These are phyloP conservation scores for Drosophila equinoxialis DNA, from an alignment of 1,140 invertebrate species.

Conservation along the genomic window DNA sequence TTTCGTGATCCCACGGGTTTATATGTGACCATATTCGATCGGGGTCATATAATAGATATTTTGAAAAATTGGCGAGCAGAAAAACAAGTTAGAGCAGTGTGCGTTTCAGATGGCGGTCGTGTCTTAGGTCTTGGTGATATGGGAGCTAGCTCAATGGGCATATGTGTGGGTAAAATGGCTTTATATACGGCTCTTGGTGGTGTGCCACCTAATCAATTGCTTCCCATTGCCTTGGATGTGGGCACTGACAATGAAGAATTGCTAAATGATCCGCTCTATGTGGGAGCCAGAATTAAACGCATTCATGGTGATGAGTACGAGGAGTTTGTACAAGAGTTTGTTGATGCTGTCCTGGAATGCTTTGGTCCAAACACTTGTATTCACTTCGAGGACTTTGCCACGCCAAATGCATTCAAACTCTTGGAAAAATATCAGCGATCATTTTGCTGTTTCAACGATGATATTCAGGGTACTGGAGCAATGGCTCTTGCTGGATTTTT, in stretches of 20 bases:
- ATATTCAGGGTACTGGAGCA: constrained; percentile 96
- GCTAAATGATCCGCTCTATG: constrained; percentile 96
- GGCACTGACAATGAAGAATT: constrained; percentile 94
- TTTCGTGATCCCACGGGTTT: constrained; percentile 90
- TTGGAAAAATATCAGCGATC: constrained; percentile 92
- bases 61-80: constrained; percentile 79
- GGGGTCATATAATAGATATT: constrained; percentile 94
- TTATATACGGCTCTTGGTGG: constrained; percentile 96
- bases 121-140: constrained; percentile 97
- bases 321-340: constrained; percentile 98
- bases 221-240: constrained; percentile 96
- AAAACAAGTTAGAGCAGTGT: constrained; percentile 90
- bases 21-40: constrained; percentile 98
- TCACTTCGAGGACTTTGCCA: constrained; percentile 98
- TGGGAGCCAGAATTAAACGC: constrained; percentile 93
- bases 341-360: constrained; percentile 93
- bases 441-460: constrained; percentile 98
- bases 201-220: constrained; percentile 94
- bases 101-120: constrained; percentile 97
- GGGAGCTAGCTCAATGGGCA: constrained; percentile 97
- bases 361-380: constrained; percentile 92
- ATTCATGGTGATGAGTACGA: constrained; percentile 94
- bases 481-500: constrained; percentile 96
- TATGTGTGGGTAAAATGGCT: constrained; percentile 96
- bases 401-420: constrained; percentile 95